Evolutionary conservation across 2,113 vertebrate genomes (phyloP).

Genomic region (Engraulis encrasicolus): DNA sequence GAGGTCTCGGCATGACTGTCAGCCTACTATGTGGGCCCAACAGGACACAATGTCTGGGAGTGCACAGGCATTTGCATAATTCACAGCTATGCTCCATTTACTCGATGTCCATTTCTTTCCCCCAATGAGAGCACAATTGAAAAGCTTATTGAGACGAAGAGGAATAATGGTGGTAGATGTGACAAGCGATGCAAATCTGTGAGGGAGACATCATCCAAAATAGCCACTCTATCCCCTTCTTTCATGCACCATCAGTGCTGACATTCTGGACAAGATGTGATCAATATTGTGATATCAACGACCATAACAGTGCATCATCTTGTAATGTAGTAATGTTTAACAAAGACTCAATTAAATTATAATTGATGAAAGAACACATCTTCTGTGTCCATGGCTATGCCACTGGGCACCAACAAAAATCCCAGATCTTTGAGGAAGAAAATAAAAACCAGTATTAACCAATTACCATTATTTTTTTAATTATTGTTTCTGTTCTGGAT

Average conservation of each 20-base stretch:
- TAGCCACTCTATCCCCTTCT: background rate
- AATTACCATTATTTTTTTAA: too few species aligned
- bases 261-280: background rate
- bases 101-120: background rate
- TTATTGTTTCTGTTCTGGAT: too few species aligned
- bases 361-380: background rate
- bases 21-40: background rate
- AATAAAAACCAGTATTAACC: too few species aligned
- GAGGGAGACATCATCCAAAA: background rate
- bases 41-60: background rate
- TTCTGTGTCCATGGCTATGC: too few species aligned
- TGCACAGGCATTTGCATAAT: background rate
- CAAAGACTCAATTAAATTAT: background rate
- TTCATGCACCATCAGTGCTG: background rate
- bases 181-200: background rate
- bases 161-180: conserved; percentile 10
- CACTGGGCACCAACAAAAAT: too few species aligned
- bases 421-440: too few species aligned
- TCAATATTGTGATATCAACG: conserved; percentile 3
- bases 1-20: background rate
- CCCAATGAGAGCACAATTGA: background rate
- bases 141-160: conserved; percentile 10
- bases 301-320: background rate
- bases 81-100: conserved; percentile 16
- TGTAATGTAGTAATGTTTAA: background rate